These are phyloP conservation scores for Sebastes itinus DNA, from an alignment of 2,797 vertebrate species.

Conservation along the genomic window DNA sequence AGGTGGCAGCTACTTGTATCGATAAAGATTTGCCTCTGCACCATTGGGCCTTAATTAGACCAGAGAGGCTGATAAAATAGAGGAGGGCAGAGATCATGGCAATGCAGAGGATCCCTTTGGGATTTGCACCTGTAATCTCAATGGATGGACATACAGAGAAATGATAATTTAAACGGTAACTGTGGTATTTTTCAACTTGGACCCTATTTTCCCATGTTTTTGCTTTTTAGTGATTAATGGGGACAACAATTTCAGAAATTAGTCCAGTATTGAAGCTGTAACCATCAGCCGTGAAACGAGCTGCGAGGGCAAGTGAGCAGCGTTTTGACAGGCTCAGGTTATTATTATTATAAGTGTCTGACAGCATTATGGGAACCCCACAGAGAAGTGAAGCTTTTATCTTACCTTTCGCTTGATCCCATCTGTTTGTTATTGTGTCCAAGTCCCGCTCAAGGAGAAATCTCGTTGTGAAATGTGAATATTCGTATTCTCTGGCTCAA, in stretches of 20 bases:
- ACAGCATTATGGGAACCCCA: fast-evolving
- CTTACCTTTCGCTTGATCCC: background rate
- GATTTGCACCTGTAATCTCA: constrained; percentile 3
- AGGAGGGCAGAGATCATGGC: constrained; percentile 3
- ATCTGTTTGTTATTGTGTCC: background rate
- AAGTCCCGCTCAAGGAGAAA: background rate
- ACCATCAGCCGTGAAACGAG: background rate
- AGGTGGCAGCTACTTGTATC: constrained; percentile 68
- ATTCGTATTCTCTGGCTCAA: background rate
- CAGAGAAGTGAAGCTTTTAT: background rate
- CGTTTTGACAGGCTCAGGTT: background rate
- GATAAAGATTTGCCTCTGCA: constrained; percentile 63
- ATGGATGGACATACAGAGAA: background rate
- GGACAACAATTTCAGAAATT: background rate
- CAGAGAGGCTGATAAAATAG: constrained; percentile 17
- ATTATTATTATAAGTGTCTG: background rate
- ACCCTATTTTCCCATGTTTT: background rate
- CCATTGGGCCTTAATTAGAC: constrained; percentile 53
- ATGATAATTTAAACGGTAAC: background rate
- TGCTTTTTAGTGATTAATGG: fast-evolving
- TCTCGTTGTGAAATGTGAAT: background rate
- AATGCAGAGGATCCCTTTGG: constrained; percentile 7
- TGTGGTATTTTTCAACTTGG: too few relatives aligned
- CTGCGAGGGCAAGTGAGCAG: too few relatives aligned
- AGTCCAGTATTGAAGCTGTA: background rate